These are phyloP conservation scores for Cariama cristata DNA, from an alignment of 2,113 vertebrate species.

Conservation along the genomic window DNA sequence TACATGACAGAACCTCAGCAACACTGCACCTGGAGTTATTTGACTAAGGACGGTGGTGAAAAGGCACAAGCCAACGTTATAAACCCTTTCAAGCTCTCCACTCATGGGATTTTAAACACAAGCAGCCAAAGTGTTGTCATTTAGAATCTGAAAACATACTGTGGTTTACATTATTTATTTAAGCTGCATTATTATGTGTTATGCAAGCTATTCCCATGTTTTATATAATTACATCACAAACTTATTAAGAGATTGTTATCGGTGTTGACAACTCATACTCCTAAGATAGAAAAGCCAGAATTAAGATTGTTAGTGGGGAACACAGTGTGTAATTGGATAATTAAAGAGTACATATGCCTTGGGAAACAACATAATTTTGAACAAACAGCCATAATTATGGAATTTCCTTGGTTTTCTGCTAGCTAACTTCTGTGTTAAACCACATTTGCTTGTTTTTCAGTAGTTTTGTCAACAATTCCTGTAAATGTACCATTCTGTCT, in stretches of 20 bases:
- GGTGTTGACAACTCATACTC: not conserved
- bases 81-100: not conserved
- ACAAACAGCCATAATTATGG: not conserved
- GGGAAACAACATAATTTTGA: not conserved
- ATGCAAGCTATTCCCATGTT: not conserved
- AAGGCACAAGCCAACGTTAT: not conserved
- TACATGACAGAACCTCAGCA: not conserved
- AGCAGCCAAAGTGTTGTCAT: not conserved
- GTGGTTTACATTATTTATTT: not conserved
- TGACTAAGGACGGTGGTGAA: not conserved
- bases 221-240: not conserved
- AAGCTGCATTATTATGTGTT: not conserved
- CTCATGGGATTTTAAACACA: not conserved
- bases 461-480: not conserved
- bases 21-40: not conserved
- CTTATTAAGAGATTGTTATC: not conserved
- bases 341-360: not conserved
- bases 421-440: not conserved
- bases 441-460: not conserved
- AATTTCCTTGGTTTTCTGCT: not conserved
- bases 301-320: not conserved
- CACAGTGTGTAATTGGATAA: not conserved
- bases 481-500: not conserved
- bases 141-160: not conserved
- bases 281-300: not conserved